phyloP scores from a whole-genome alignment of 2,797 vertebrate species.

The Scolopax rusticola region DNA sequence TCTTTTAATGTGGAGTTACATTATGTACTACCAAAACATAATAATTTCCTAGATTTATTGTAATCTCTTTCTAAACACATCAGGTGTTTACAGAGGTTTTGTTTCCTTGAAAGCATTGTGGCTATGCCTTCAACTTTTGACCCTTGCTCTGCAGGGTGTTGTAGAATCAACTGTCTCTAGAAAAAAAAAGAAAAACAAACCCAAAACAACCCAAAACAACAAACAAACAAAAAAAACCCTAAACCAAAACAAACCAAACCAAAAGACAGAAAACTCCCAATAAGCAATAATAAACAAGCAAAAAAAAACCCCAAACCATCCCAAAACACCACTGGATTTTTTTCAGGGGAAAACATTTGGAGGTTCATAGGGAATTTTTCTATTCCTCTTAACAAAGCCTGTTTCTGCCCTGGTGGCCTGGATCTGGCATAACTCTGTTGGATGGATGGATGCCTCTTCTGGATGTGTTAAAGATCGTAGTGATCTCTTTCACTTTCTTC shows the following conservation, averaged over 20 bases:
- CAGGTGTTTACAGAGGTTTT: constrained; percentile 2
- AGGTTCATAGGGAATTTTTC: neutral
- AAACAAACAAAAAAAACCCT: neutral
- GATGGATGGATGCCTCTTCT: neutral
- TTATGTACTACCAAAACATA: neutral
- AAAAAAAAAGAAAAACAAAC: neutral
- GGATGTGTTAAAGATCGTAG: neutral
- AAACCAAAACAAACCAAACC: neutral
- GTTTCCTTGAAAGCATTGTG: constrained; percentile 5
- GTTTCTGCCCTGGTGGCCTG: neutral
- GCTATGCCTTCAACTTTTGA: neutral
- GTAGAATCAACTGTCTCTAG: neutral
- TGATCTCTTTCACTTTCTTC: neutral
- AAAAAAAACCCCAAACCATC: neutral
- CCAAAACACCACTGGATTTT: neutral
- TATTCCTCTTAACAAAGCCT: neutral
- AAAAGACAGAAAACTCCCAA: fast-evolving
- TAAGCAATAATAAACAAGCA: neutral
- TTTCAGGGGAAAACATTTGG: neutral
- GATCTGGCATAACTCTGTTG: fast-evolving
- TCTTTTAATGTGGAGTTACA: neutral
- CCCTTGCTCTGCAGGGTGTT: neutral
- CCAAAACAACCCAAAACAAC: neutral
- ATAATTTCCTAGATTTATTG: neutral
- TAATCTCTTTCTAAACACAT: neutral